These are phyloP conservation scores for Lethenteron reissneri DNA, from an alignment of 2,113 vertebrate genomes.

Conservation along the genomic window DNA sequence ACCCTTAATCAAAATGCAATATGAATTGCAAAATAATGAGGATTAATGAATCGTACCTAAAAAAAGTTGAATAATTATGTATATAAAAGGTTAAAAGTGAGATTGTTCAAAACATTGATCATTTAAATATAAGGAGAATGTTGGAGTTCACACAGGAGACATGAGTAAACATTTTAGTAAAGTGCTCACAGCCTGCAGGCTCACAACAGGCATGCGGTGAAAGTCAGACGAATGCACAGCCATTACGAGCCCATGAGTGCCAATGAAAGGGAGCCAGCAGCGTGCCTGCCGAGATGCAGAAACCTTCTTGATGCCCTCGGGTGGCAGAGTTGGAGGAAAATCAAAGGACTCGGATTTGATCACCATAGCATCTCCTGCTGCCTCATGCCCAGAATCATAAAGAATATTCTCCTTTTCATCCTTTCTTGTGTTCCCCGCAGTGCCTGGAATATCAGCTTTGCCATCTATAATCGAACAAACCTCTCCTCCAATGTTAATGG, in stretches of 20 bases:
- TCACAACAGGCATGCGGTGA: conserved; percentile 13
- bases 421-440: too few species aligned
- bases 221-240: conserved; percentile 11
- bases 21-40: too few species aligned
- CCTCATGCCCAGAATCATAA: too few species aligned
- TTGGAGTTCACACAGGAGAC: background rate
- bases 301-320: conserved; percentile 34
- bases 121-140: background rate
- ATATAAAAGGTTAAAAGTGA: too few species aligned
- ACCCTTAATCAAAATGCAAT: too few species aligned
- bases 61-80: too few species aligned
- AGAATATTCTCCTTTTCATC: too few species aligned
- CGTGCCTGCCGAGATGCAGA: conserved; percentile 89
- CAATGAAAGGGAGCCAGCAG: conserved; percentile 14
- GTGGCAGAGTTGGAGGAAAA: conserved; percentile 24
- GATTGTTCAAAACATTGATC: background rate
- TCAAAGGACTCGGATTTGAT: conserved; percentile 15
- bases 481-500: too few species aligned
- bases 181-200: conserved; percentile 12
- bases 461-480: too few species aligned
- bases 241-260: conserved; percentile 10
- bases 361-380: too few species aligned
- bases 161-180: conserved; percentile 12
- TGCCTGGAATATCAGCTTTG: too few species aligned
- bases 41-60: too few species aligned